phyloP scores from a whole-genome alignment of 1,140 invertebrate species.

The Teleogryllus occipitalis region DNA sequence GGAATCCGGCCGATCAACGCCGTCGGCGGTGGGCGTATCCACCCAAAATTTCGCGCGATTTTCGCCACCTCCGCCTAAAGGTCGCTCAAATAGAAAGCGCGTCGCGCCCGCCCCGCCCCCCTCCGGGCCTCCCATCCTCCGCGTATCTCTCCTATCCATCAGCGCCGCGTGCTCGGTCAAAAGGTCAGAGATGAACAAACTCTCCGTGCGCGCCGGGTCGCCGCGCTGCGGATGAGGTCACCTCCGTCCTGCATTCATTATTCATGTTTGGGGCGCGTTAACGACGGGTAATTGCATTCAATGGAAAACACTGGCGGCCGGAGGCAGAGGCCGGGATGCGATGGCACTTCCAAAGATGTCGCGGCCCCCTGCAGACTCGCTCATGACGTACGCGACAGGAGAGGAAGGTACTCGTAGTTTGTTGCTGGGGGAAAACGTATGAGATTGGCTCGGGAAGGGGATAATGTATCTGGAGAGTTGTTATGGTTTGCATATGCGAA shows the following conservation, averaged over 20 bases:
- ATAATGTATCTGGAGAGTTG: no score
- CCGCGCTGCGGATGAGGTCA: background rate
- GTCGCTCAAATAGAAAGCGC: background rate
- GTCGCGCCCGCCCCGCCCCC: no score
- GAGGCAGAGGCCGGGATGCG: no score
- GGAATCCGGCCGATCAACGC: no score
- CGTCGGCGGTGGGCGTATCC: background rate
- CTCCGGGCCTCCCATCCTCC: no score
- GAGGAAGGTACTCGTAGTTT: no score
- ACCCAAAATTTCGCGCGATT: background rate
- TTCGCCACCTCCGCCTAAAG: background rate
- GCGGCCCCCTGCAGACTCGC: no score
- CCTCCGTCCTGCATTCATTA: background rate
- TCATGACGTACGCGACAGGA: no score
- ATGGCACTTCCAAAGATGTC: no score
- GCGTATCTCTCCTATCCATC: background rate
- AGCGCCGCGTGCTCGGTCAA: background rate
- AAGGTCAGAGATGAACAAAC: conserved; percentile 1
- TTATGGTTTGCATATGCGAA: no score
- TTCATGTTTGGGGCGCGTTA: background rate
- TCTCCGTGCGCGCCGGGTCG: background rate
- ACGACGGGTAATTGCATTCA: background rate
- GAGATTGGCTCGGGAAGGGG: no score
- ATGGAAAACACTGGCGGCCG: background rate
- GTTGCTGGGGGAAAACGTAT: no score